Evolutionary conservation across 2,113 vertebrate genomes (phyloP), one percentile per base, ranked within the genome.

Genomic region (Myiozetetes cayanensis): DNA sequence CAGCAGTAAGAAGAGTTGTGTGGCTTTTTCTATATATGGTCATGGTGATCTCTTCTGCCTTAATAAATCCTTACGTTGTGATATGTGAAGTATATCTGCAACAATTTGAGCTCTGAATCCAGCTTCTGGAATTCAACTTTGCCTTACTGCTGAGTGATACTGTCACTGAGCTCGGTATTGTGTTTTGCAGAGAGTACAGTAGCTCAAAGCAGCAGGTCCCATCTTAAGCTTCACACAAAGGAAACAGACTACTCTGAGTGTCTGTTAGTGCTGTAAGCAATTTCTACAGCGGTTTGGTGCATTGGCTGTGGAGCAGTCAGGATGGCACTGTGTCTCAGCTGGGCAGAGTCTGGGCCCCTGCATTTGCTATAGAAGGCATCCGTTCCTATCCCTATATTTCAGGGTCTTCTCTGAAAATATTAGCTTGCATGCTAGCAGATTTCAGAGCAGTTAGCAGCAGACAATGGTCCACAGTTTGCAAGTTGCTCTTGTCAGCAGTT

Each of bases 401-500:
- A 77, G 55, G 66, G 50, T 59, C 67, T 85, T 47, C 67, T 71
- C 72, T 77, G 67, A 84, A 94, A 96, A 63, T 80, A 90, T 14
- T 59, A 83, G 59, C 55, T 90, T 93, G 78, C 93, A 47, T 91
- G 72, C 71, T 79, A 59, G 55, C 63, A 55, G 82, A 90, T 96
- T 97, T 94, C 90, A 96, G 72, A 90, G 78, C 66, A 88, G 67
- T 93, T 93, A 94, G 72, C 90, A 76, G 72, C 89, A 97, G 95
- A 95, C 96, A 96, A 77, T 94, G 78, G 63, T 73, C 72, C 87
- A 80, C 75, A 96, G 93, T 96, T 91, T 88, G 82, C 71, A 96
- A 97, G 78, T 91, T 96, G 91, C 85, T 92, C 90, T 94, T 96
- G 91, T 96, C 96, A 96, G 94, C 93, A 94, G 59, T 96, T 96